Evolutionary conservation across 2,888 invertebrate genomes (phyloP).

Genomic region (Asteroscopus sphinx): DNA sequence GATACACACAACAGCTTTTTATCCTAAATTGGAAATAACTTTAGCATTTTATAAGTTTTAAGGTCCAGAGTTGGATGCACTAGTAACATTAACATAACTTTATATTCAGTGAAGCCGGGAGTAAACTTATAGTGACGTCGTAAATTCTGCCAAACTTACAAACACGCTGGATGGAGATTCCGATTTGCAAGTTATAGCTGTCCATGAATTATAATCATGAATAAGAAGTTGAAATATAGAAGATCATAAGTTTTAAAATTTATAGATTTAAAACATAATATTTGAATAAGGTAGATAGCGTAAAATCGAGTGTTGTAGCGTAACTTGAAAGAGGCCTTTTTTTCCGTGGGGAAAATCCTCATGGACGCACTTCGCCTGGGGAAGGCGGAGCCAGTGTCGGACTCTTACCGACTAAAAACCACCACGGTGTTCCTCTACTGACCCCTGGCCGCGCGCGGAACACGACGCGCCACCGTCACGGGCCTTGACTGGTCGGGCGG

Average conservation of each 20-base stretch:
- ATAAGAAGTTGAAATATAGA: slow-evolving; percentile 63
- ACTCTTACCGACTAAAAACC: too few species aligned
- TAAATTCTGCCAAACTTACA: slow-evolving; percentile 86
- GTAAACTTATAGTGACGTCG: slow-evolving; percentile 83
- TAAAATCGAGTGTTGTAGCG: too few species aligned
- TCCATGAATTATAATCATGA: slow-evolving; percentile 73
- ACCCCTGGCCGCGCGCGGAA: too few species aligned
- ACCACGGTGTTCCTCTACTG: too few species aligned
- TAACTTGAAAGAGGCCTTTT: too few species aligned
- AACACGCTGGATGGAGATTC: slow-evolving; percentile 81
- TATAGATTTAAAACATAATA: too few species aligned
- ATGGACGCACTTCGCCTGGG: too few species aligned
- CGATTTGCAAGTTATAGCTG: slow-evolving; percentile 82
- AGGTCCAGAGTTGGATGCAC: slow-evolving; percentile 80
- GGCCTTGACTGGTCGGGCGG: too few species aligned
- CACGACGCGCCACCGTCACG: too few species aligned
- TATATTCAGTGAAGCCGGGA: slow-evolving; percentile 84
- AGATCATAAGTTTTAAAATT: slow-evolving; percentile 51
- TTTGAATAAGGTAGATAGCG: too few species aligned
- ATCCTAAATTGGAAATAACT: slow-evolving; percentile 75
- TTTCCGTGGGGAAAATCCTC: too few species aligned
- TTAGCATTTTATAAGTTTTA: slow-evolving; percentile 82
- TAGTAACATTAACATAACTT: slow-evolving; percentile 86
- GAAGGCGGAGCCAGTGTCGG: too few species aligned
- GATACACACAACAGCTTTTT: slow-evolving; percentile 65